These are phyloP conservation scores for Drosophila mettleri DNA, from an alignment of 2,888 invertebrate species.

Conservation along the genomic window DNA sequence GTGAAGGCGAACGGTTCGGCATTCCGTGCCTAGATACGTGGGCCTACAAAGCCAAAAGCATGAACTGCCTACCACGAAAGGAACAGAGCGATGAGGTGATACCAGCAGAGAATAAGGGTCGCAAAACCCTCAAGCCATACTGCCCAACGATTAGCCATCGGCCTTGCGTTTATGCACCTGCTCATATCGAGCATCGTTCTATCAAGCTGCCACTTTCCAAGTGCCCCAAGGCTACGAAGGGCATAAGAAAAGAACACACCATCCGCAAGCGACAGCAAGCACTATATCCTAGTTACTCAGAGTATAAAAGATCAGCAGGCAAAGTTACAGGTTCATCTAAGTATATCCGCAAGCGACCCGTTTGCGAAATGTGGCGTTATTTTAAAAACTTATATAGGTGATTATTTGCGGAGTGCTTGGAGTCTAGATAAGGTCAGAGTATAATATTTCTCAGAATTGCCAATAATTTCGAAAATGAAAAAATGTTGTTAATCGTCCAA, in stretches of 20 bases:
- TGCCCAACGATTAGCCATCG: neutral
- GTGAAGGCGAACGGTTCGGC: slow-evolving; percentile 14
- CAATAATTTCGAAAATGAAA: too few species aligned
- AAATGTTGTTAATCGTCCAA: too few species aligned
- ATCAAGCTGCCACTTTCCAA: slow-evolving; percentile 3
- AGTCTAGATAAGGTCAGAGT: neutral
- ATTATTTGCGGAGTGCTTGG: neutral
- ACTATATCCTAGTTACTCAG: slow-evolving; percentile 58
- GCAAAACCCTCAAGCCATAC: neutral
- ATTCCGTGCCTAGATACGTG: slow-evolving; percentile 23
- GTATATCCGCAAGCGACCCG: neutral
- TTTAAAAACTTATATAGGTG: neutral
- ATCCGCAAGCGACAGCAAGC: slow-evolving; percentile 12
- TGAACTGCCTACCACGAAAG: slow-evolving; percentile 22
- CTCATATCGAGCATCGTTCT: neutral
- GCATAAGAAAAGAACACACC: neutral
- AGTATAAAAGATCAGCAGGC: slow-evolving; percentile 18
- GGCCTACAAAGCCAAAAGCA: slow-evolving; percentile 32
- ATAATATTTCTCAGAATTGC: too few species aligned
- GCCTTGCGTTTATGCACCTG: neutral
- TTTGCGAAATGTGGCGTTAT: slow-evolving; percentile 27
- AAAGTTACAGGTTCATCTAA: too few species aligned
- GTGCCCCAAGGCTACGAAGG: neutral
- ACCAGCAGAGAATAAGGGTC: neutral
- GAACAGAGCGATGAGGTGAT: slow-evolving; percentile 4